Conservation (phyloP, 2,113 vertebrate genomes). For the Clarias batrachus region DNA sequence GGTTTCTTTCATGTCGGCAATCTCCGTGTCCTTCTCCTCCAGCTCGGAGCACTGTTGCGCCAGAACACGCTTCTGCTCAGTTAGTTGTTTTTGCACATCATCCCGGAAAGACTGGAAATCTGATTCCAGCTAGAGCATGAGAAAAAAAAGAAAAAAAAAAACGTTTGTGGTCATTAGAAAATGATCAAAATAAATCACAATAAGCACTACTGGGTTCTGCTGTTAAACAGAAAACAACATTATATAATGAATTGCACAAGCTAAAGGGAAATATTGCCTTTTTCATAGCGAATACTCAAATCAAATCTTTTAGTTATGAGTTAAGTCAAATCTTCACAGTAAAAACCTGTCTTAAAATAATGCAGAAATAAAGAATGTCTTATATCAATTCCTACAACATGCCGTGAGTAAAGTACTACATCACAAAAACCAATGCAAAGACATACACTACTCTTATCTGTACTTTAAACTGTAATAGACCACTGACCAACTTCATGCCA, state of each 20-base stretch:
- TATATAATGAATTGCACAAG: neutral
- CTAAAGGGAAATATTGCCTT: neutral
- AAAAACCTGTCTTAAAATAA: neutral
- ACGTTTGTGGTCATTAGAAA: neutral
- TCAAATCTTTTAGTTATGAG: neutral
- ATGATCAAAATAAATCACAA: neutral
- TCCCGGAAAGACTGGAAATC: slow-evolving; percentile 80
- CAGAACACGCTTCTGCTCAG: slow-evolving; percentile 77
- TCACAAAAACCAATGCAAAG: neutral
- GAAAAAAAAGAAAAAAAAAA: neutral
- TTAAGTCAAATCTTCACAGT: neutral
- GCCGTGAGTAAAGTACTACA: neutral
- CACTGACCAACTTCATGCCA: neutral
- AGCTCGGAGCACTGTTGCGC: slow-evolving; percentile 79
- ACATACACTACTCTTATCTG: neutral
- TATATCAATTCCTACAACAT: neutral
- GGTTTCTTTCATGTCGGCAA: slow-evolving; percentile 86
- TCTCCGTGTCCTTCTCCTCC: slow-evolving; percentile 81
- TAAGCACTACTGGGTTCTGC: neutral
- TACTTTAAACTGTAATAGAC: neutral
- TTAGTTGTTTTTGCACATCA: slow-evolving; percentile 82
- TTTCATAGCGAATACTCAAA: neutral
- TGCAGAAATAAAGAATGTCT: neutral
- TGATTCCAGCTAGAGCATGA: slow-evolving; percentile 73
- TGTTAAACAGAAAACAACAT: neutral